Base-by-base conservation (phyloP, 2,888 invertebrate genomes). In the Venusia cambrica region DNA sequence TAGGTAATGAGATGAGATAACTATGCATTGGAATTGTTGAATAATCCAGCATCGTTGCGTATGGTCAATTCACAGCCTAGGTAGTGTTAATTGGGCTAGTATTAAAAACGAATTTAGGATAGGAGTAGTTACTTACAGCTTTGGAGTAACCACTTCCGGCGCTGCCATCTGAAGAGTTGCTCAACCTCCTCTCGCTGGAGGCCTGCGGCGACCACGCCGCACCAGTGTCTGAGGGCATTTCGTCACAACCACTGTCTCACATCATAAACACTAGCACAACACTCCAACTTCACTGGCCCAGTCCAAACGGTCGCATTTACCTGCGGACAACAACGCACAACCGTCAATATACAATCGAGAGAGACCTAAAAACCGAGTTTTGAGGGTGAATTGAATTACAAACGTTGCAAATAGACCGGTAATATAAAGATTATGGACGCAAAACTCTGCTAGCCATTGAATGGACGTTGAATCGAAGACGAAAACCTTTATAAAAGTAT, bases 151-250 rank as follows among this genome's bases (percentile, higher is more conserved):
- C 84, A 64, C 87, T 87, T 59, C 87, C 76, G 38, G 80, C 84
- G 63, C 83, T 83, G 55, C 87, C 85, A 77, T 87, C 87, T 39
- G 83, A 83, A 31, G 87, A 87, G 75, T 87, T 87, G 68, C 87
- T 87, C 55, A 87, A 68, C 47, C 87, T 77, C 67, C 85, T 71
- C 68, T 87, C 87, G 64, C 73, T 72, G 58, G 75, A 72, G 43
- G 85, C 81, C 50, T 84, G 84, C 65, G 85, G 85, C 66, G 84
- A 74, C 84, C 85, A 84, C 62, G 80, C 73, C 59, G 80, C 72
- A 44, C 84, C 83, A 65, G 80, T 81, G 65, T 85, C 87, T 55
- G 87, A 87, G 54, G 87, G 87, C 87, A 87, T 87, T 58, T 60
- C 70, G 64, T 61, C 62, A 59, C 67, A 60, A 59, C 62, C 61